Base-by-base conservation (phyloP, 2,888 invertebrate genomes). In the Helleia helle region DNA sequence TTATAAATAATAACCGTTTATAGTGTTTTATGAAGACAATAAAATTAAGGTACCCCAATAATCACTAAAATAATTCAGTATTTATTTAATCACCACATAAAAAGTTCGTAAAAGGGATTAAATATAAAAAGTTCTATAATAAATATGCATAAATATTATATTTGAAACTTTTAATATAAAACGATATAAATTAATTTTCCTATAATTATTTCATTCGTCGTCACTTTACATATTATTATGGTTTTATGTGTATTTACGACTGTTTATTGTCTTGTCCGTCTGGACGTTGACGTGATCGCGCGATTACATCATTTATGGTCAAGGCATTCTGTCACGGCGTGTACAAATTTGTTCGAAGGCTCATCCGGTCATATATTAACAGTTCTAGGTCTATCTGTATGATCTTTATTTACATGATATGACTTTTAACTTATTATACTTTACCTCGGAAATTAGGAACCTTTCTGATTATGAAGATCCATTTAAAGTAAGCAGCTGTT, bases 311-410 rank as follows among this genome's bases (percentile, higher is more conserved):
- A 22, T 22, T 26, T 26, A 34, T 12, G 34, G 18, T 22, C 7
- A 34, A 22, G 34, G 22, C 22, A 22, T 34, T 34, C 22, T 34
- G 34, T 34, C 22, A 18, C 22, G n/a, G n/a, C n/a, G 22, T 5
- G 22, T 22, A 34, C 34, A 13, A 34, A 34, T 34, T 34, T 18
- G 34, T 17, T 7, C n/a, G n/a, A n/a, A n/a, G n/a, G n/a, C n/a
- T n/a, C n/a, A n/a, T n/a, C n/a, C n/a, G n/a, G n/a, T n/a, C n/a
- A n/a, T n/a, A n/a, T n/a, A n/a, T n/a, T n/a, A n/a, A n/a, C n/a
- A n/a, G n/a, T n/a, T n/a, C n/a, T n/a, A n/a, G 8, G 22, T 34
- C 2, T 14, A 17, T n/a, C 30, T 4, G 15, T n/a, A 18, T 34
- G 31, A 31, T 31, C n/a, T n/a, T n/a, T n/a, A n/a, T n/a, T n/a